Evolutionary conservation across 2,888 invertebrate species (phyloP).

Genomic region (Trachelus iudaicus): DNA sequence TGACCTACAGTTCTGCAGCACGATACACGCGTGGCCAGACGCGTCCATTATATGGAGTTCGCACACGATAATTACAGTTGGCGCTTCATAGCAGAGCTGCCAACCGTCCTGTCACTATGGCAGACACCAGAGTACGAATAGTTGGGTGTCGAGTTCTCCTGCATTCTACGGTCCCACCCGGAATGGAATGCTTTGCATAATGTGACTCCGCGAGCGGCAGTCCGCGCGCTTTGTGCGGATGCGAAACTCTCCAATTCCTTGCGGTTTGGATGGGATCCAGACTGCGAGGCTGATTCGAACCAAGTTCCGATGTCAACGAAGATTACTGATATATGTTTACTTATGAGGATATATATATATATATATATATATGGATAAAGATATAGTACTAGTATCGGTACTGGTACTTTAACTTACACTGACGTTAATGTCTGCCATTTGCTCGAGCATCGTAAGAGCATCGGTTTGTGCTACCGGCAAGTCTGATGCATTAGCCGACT

Average conservation of each 20-base stretch:
- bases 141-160: slow-evolving; percentile 51
- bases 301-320: slow-evolving; percentile 21
- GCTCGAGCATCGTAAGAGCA: no score
- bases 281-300: neutral
- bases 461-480: no score
- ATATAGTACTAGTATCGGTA: no score
- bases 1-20: slow-evolving; percentile 41
- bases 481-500: no score
- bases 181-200: slow-evolving; percentile 59
- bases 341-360: no score
- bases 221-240: slow-evolving; percentile 34
- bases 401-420: no score
- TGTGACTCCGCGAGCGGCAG: slow-evolving; percentile 47
- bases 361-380: no score
- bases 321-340: neutral
- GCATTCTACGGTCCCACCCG: slow-evolving; percentile 46
- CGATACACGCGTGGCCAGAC: slow-evolving; percentile 42
- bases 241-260: slow-evolving; percentile 50
- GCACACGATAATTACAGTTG: slow-evolving; percentile 47
- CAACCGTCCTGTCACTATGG: slow-evolving; percentile 3
- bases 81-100: slow-evolving; percentile 3
- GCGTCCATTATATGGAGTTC: slow-evolving; percentile 44
- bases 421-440: no score
- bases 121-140: slow-evolving; percentile 33
- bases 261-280: slow-evolving; percentile 56